Evolutionary conservation across 2,888 invertebrate species (phyloP).

Genomic region (Drosophila buzzatii): DNA sequence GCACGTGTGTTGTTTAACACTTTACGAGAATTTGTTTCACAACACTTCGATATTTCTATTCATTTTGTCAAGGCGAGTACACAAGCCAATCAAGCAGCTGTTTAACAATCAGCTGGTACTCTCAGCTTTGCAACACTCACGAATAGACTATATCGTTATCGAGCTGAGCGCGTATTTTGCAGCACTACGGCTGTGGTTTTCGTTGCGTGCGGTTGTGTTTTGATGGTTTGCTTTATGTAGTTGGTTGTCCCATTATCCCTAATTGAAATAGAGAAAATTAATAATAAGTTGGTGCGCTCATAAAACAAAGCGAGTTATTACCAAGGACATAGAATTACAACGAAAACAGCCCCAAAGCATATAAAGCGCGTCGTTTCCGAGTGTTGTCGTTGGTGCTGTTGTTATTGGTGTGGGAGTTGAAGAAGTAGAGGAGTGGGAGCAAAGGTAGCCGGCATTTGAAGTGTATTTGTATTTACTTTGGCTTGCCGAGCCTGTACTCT

Average conservation of each 20-base stretch:
- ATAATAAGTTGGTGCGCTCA: slow-evolving; percentile 25
- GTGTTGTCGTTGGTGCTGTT: slow-evolving; percentile 17
- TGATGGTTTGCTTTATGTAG: slow-evolving; percentile 48
- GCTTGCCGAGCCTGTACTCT: slow-evolving; percentile 36
- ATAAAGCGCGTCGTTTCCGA: slow-evolving; percentile 15
- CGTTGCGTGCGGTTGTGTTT: slow-evolving; percentile 61
- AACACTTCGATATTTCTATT: slow-evolving; percentile 27
- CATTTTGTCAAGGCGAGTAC: slow-evolving; percentile 3
- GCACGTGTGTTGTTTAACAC: slow-evolving; percentile 60
- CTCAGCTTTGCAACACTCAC: slow-evolving; percentile 16
- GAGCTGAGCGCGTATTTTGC: slow-evolving; percentile 30
- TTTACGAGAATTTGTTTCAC: slow-evolving; percentile 23
- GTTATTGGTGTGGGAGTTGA: slow-evolving; percentile 23
- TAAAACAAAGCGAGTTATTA: slow-evolving; percentile 10
- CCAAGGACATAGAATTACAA: slow-evolving; percentile 5
- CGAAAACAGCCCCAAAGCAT: slow-evolving; percentile 7
- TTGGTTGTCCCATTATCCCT: slow-evolving; percentile 43
- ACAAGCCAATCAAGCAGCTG: slow-evolving; percentile 28
- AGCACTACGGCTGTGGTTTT: slow-evolving; percentile 58
- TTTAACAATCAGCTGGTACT: slow-evolving; percentile 33
- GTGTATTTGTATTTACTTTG: slow-evolving; percentile 56
- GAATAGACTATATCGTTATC: slow-evolving; percentile 31
- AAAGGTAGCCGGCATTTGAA: slow-evolving; percentile 65
- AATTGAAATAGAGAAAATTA: slow-evolving; percentile 39
- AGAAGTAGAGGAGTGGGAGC: slow-evolving; percentile 35